Base-by-base conservation (phyloP, 2,113 vertebrate genomes). In the Eonycteris spelaea region DNA sequence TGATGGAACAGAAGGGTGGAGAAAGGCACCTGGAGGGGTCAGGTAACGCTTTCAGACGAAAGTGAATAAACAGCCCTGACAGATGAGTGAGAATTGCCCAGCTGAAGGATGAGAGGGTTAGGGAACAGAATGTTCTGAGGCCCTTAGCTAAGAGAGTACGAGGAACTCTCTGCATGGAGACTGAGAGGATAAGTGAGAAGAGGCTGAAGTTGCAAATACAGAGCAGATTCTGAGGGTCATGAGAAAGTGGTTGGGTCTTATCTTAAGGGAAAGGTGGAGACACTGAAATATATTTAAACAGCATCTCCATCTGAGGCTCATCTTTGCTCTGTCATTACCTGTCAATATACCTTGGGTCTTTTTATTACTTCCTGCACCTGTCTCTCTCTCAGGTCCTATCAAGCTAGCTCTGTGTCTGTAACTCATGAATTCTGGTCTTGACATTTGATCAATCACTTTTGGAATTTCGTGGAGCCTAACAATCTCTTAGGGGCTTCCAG, bases 261-360 rank as follows among this genome's bases (percentile, higher is more conserved):
- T 40, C 77, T 73, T 61, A 38, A 33, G 4, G 12, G 15, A 53
- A 73, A 13, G 45, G 5, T 24, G 7, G 3, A 88, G 14, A 38
- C 12, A 0, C 6, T 2, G 13, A n/a, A 12, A 22, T 5, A 45
- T 0, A 7, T 48, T 59, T 75, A 21, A 67, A 14, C 11, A 33
- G 12, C 19, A 21, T 1, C 33, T 88, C 45, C 40, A 11, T 38
- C 40, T 24, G 22, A 61, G 26, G 3, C 30, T 21, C 5, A 12
- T 43, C 30, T 70, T 57, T 33, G 15, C 2, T 22, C 2, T n/a
- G 35, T 14, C n/a, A 26, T 19, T 45, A 6, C 43, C 91, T 75
- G 35, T 43, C 33, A 61, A 3, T 21, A 85, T 28, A 74, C 18
- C 12, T 2, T 12, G 18, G 8, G 5, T 35, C 57, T 86, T 71